Percentiles rank a stretch among this genome's conserved stretches.
Conservation (phyloP, 2,113 vertebrate species). For the Rhodinocichla rosea region DNA sequence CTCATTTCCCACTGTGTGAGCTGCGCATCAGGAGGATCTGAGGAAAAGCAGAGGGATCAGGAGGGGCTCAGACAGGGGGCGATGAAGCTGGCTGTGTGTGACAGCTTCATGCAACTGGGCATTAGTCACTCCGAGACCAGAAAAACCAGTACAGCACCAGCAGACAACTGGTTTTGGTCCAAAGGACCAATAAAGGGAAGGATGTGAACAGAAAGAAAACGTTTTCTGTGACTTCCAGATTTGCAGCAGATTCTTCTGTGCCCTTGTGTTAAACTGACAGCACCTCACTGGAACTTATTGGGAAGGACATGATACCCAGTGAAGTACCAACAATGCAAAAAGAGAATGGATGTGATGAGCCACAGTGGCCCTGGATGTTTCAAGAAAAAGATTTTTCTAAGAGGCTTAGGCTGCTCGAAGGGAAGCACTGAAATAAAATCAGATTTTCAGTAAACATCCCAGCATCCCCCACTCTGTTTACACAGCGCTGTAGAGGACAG, state of each 20-base stretch:
- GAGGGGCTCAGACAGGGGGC: conserved; percentile 10
- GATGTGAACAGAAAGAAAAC: background rate
- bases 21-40: background rate
- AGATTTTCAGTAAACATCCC: background rate
- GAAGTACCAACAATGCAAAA: background rate
- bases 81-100: background rate
- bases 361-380: background rate
- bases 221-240: background rate
- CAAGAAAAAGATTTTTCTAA: background rate
- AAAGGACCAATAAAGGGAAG: background rate
- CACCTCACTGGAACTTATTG: background rate
- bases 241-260: background rate
- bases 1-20: conserved; percentile 26
- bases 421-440: background rate
- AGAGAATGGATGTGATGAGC: background rate
- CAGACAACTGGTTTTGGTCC: background rate
- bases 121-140: background rate
- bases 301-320: background rate
- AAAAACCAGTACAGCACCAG: background rate
- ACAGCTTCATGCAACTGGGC: background rate
- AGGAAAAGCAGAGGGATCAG: conserved; percentile 12
- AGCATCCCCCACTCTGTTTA: background rate
- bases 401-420: background rate
- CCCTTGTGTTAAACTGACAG: background rate
- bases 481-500: background rate